Conservation (phyloP, 1,140 invertebrate species). For the Neuroterus valhalla region DNA sequence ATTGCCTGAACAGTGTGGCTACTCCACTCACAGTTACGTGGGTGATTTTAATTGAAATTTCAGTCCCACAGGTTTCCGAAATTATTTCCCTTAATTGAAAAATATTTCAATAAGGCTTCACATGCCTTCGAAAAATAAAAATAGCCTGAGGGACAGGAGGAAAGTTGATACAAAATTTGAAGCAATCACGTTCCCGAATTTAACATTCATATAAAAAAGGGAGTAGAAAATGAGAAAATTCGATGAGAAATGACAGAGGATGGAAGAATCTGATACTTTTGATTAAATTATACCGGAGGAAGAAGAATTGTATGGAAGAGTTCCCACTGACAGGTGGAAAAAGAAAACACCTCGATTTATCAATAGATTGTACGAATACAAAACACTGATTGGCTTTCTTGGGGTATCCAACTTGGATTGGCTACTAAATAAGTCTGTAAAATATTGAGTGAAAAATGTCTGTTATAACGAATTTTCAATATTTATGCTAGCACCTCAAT, state of each 20-base stretch:
- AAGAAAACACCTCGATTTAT: neutral
- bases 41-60: slow-evolving; percentile 17
- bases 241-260: neutral
- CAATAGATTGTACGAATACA: slow-evolving; percentile 5
- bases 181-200: too few species aligned
- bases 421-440: slow-evolving; percentile 10
- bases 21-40: neutral
- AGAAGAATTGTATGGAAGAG: neutral
- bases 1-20: slow-evolving; percentile 45
- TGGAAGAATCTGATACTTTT: neutral
- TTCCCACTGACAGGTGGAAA: neutral
- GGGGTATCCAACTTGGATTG: neutral
- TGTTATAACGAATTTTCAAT: slow-evolving; percentile 15
- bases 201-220: neutral
- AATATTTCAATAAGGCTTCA: neutral
- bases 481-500: neutral
- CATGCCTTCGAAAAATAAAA: neutral
- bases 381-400: slow-evolving; percentile 7
- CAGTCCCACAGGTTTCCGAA: neutral
- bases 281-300: neutral
- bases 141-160: too few species aligned
- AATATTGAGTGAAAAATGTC: slow-evolving; percentile 11
- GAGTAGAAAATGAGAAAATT: neutral
- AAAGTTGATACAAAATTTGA: too few species aligned
- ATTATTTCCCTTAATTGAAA: slow-evolving; percentile 19